These are phyloP conservation scores for Ceuthmochares aereus DNA, from an alignment of 2,113 vertebrate species.

Conservation along the genomic window DNA sequence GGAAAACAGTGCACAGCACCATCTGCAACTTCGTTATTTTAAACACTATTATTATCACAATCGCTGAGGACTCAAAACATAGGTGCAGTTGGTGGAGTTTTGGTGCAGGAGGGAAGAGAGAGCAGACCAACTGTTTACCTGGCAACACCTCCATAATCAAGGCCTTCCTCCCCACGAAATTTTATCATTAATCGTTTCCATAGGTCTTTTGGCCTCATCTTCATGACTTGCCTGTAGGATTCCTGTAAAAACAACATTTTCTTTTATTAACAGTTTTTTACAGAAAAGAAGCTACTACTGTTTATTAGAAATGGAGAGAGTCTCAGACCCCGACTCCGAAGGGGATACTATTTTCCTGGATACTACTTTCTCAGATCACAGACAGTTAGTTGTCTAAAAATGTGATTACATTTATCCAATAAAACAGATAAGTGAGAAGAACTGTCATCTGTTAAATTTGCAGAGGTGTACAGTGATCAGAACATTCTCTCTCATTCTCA, in stretches of 20 bases:
- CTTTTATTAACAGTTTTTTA: neutral
- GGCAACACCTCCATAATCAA: constrained; percentile 98
- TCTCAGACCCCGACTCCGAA: neutral
- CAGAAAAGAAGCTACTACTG: neutral
- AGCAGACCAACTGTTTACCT: constrained; percentile 78
- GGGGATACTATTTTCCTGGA: neutral
- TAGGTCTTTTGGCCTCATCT: constrained; percentile 98
- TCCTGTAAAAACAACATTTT: constrained; percentile 79
- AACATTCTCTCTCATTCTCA: neutral
- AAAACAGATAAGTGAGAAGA: neutral
- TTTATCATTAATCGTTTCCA: constrained; percentile 99
- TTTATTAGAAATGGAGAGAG: neutral
- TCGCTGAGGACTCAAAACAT: neutral
- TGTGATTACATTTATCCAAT: neutral
- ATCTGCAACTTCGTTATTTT: too few relatives aligned
- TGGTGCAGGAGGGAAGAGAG: neutral
- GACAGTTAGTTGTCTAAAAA: neutral
- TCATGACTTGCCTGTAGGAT: constrained; percentile 98
- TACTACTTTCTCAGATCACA: neutral
- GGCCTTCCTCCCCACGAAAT: constrained; percentile 96
- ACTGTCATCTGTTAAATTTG: neutral
- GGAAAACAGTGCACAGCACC: too few relatives aligned
- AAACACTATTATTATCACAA: too few relatives aligned
- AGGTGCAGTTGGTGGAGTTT: neutral
- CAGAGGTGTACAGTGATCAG: neutral